Percentiles rank a stretch among this genome's conserved stretches.
Conservation (phyloP, 2,797 vertebrate species). For the Spondyliosoma cantharus region DNA sequence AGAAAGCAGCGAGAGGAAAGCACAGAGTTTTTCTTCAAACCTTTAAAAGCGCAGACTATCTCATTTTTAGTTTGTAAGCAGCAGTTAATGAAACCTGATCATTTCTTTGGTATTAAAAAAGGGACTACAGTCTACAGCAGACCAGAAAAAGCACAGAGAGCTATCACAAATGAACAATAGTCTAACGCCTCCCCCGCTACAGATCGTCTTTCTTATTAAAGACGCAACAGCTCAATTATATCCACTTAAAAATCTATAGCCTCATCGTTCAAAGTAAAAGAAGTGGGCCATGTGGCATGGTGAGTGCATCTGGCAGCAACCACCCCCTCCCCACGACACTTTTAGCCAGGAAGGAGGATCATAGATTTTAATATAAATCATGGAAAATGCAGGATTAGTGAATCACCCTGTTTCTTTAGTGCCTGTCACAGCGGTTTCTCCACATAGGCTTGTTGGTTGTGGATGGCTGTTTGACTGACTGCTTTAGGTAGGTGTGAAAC, state of each 20-base stretch:
- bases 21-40: constrained; percentile 4
- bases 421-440: constrained; percentile 12
- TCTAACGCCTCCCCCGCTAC: not conserved
- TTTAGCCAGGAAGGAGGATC: constrained; percentile 43
- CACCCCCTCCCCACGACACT: constrained; percentile 21
- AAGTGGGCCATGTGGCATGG: constrained; percentile 49
- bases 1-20: constrained; percentile 3
- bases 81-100: not conserved
- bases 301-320: constrained; percentile 53
- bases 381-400: constrained; percentile 44
- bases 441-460: constrained; percentile 15
- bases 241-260: constrained; percentile 56
- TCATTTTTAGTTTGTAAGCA: not conserved
- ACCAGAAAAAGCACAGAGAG: not conserved
- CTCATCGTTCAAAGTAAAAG: constrained; percentile 57
- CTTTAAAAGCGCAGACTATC: not conserved
- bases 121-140: not conserved
- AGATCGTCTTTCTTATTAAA: constrained; percentile 27
- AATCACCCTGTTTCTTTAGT: constrained; percentile 41
- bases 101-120: not conserved
- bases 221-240: constrained; percentile 42
- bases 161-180: not conserved
- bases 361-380: constrained; percentile 63
- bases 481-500: not conserved
- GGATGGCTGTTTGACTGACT: constrained; percentile 34